Evolutionary conservation across 2,113 vertebrate genomes (phyloP), one percentile per base, ranked within the genome.

Genomic region (Macaca nemestrina): DNA sequence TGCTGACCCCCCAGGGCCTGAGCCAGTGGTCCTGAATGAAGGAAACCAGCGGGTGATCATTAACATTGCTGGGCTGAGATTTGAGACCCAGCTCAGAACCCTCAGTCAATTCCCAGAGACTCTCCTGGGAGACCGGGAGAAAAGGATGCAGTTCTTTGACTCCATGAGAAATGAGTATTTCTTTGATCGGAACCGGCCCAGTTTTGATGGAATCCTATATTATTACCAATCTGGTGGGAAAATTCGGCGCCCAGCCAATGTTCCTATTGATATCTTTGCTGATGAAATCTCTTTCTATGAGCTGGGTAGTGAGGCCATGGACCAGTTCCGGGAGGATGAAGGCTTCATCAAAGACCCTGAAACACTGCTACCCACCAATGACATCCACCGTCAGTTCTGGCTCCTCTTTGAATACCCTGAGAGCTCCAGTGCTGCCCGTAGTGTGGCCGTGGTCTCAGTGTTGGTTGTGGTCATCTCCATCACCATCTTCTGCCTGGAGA

Each of bases 121-220:
- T 6, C 98, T 99, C 23, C 98, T 99, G 0, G 99, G 99, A 83
- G 99, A 99, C 93, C 98, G 99, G 0, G 98, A 98, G 3, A 99
- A 99, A 98, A 99, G 99, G 98, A 99, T 99, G 99, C 98, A 99
- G 11, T 99, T 99, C 98, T 99, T 99, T n/a, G 99, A 99, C 98
- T 99, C 99, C 70, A 99, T 99, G 99, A 99, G 99, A 96, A 99
- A 99, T 0, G 99, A 99, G 13, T 99, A 99, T 92, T 99, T 99
- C 98, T 99, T 99, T 76, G 99, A 99, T 81, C 98, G 99, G 83
- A 99, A 99, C 97, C 98, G 99, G 86, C 99, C 99, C 32, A 99
- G 99, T 98, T 99, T 99, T 97, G 99, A 99, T 72, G 99, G 99
- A 22, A 99, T 99, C 95, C 98, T 99, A 23, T 99, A 99, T 97